Evolutionary conservation across 2,888 invertebrate species (phyloP).

Genomic region (Formica aserva): DNA sequence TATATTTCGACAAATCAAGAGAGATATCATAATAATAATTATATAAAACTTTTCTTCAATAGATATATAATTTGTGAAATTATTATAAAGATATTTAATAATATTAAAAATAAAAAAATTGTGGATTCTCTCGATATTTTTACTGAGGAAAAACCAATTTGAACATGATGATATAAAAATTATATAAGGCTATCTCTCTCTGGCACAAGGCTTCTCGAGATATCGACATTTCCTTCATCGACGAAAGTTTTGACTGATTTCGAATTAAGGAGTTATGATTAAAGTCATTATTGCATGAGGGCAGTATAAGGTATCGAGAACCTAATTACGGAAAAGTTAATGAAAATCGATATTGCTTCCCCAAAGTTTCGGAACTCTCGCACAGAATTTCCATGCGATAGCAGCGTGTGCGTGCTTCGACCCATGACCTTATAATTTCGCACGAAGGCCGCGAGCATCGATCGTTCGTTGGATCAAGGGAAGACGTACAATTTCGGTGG

Average conservation of each 20-base stretch:
- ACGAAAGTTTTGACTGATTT: not conserved
- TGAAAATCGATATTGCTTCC: slow-evolving; percentile 26
- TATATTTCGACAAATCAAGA: not conserved
- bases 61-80: not conserved
- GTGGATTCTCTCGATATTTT: not conserved
- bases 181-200: not conserved
- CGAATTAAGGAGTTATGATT: not conserved
- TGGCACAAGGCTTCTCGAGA: not conserved
- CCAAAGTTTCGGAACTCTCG: slow-evolving; percentile 32
- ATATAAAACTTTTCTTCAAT: not conserved
- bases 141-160: not conserved
- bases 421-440: slow-evolving; percentile 51
- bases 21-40: not conserved
- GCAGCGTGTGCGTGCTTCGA: not conserved
- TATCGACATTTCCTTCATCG: slow-evolving; percentile 1
- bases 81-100: not conserved
- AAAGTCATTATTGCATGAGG: not conserved
- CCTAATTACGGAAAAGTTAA: slow-evolving; percentile 22
- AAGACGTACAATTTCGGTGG: slow-evolving; percentile 66
- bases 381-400: slow-evolving; percentile 8
- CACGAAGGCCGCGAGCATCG: slow-evolving; percentile 52
- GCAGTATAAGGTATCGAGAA: not conserved
- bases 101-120: not conserved
- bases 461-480: slow-evolving; percentile 53
- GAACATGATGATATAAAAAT: not conserved